A percentile compares a stretch with the other conserved stretches of the same genome.
phyloP scores from a whole-genome alignment of 2,113 vertebrate genomes.

The Sardina pilchardus region DNA sequence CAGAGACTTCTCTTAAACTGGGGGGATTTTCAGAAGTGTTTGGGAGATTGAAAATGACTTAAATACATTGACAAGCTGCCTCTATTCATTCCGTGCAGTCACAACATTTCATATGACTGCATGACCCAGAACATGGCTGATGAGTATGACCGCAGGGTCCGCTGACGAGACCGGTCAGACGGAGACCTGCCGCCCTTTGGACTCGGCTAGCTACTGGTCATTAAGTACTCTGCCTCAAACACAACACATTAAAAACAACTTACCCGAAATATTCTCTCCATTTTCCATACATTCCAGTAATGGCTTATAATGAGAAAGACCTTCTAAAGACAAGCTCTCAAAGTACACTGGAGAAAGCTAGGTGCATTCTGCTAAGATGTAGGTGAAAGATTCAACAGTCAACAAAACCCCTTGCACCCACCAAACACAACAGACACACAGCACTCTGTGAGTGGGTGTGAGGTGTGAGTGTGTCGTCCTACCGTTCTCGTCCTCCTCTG shows the following conservation, averaged over 20 bases:
- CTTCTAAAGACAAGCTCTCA: background rate
- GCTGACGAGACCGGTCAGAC: slow-evolving; percentile 15
- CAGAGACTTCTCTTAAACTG: background rate
- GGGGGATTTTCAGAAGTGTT: background rate
- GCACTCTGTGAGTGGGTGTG: too few species aligned
- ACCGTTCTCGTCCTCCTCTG: slow-evolving; percentile 78
- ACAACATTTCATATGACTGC: background rate
- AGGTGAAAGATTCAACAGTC: background rate
- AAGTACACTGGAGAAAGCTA: background rate
- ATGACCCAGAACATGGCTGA: background rate
- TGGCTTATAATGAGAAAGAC: background rate
- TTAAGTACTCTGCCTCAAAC: background rate
- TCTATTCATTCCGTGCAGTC: background rate
- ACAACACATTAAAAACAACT: background rate
- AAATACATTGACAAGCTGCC: background rate
- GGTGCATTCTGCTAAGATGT: background rate
- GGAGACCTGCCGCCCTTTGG: background rate
- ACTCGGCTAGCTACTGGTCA: background rate
- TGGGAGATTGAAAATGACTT: background rate
- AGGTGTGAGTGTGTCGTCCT: background rate
- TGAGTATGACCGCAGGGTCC: slow-evolving; percentile 13
- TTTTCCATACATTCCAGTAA: background rate
- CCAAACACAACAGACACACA: background rate
- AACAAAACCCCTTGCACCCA: background rate
- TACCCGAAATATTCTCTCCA: background rate